A percentile compares a stretch with the other conserved stretches of the same genome.
Conservation (phyloP, 2,113 vertebrate genomes). For the Aythya baeri region DNA sequence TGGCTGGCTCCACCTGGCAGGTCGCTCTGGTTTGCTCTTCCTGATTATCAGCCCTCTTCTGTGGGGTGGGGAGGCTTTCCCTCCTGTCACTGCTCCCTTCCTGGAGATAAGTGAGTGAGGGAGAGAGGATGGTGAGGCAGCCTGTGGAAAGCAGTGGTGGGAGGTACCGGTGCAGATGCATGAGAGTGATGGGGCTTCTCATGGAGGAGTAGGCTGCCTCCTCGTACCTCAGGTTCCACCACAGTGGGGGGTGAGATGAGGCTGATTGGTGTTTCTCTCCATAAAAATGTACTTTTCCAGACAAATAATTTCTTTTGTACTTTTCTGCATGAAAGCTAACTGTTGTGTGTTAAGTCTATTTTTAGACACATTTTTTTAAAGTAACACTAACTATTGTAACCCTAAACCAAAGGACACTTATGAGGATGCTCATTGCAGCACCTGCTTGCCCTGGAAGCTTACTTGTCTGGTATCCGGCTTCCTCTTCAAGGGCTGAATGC, state of each 20-base stretch:
- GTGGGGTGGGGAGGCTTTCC: background rate
- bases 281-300: background rate
- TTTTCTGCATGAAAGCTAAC: background rate
- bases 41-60: background rate
- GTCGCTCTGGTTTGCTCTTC: background rate
- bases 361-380: background rate
- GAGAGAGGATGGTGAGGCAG: background rate
- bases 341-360: rapidly evolving
- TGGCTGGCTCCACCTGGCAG: background rate
- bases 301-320: background rate
- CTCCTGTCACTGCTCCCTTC: background rate
- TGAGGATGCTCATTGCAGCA: background rate
- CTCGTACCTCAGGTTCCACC: background rate
- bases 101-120: background rate
- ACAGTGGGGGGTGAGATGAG: background rate
- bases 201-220: rapidly evolving
- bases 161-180: rapidly evolving
- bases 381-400: background rate
- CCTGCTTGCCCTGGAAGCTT: background rate
- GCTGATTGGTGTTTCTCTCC: background rate
- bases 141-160: rapidly evolving
- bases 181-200: rapidly evolving
- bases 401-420: background rate
- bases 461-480: background rate
- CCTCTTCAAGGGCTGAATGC: background rate